These are phyloP conservation scores for Subanguina moxae DNA, from an alignment of 1,140 invertebrate species.

Conservation along the genomic window DNA sequence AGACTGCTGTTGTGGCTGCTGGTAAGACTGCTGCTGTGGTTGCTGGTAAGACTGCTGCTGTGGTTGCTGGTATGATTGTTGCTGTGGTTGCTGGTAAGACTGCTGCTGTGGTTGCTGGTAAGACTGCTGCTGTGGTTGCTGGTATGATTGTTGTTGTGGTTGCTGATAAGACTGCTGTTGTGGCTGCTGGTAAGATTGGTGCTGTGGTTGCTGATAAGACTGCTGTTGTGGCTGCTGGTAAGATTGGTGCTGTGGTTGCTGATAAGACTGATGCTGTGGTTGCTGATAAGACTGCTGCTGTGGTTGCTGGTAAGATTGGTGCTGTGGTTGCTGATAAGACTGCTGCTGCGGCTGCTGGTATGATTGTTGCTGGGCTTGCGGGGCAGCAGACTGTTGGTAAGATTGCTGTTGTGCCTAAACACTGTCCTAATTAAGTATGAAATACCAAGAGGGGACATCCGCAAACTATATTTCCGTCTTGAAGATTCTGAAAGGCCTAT, in stretches of 20 bases:
- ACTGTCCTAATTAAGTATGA: no score
- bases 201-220: background rate
- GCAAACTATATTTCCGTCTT: no score
- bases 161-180: background rate
- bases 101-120: background rate
- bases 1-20: background rate
- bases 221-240: background rate
- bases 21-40: background rate
- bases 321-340: no score
- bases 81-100: background rate
- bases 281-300: background rate
- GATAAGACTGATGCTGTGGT: background rate
- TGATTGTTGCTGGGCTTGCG: no score
- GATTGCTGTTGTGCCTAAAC: no score
- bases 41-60: background rate
- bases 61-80: background rate
- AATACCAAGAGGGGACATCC: no score
- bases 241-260: background rate
- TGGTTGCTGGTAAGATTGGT: background rate
- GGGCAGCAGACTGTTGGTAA: no score
- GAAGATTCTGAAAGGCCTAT: no score
- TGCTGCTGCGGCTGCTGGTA: no score
- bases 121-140: background rate
- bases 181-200: background rate
- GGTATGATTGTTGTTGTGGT: background rate